A percentile compares a stretch with the other conserved stretches of the same genome.
Evolutionary conservation across 2,113 vertebrate genomes (phyloP).

Genomic region (Lathamus discolor): DNA sequence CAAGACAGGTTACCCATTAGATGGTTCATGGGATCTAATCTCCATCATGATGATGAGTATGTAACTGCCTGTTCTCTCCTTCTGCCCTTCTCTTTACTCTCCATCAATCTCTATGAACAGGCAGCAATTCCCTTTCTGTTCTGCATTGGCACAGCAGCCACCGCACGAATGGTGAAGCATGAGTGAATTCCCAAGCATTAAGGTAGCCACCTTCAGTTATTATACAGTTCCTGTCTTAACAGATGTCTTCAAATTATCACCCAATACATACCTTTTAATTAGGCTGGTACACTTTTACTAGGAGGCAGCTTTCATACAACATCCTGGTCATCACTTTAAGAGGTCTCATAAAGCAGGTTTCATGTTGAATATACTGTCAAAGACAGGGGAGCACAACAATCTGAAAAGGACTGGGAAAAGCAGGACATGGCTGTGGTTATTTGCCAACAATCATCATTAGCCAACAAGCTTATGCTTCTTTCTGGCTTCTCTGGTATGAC

Average conservation of each 20-base stretch:
- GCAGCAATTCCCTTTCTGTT: background rate
- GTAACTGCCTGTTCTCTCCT: background rate
- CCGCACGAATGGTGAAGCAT: rapidly evolving
- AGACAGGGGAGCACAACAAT: background rate
- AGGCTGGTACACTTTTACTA: background rate
- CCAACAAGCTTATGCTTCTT: background rate
- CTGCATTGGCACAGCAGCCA: background rate
- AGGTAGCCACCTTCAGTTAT: background rate
- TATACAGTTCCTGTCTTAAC: background rate
- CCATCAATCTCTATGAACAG: background rate
- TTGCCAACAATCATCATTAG: background rate
- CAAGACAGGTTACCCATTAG: rapidly evolving
- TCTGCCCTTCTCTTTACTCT: background rate
- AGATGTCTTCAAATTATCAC: background rate
- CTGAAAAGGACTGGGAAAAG: background rate
- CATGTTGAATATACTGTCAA: background rate
- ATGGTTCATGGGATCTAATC: rapidly evolving
- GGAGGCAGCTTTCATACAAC: background rate
- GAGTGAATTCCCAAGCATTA: background rate
- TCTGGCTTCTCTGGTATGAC: background rate
- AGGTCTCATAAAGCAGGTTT: background rate
- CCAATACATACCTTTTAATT: background rate
- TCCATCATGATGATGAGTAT: background rate
- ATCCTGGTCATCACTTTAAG: background rate
- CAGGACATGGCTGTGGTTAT: background rate